Conservation (phyloP, 2,113 vertebrate species). For the Dolichotis patagonum region DNA sequence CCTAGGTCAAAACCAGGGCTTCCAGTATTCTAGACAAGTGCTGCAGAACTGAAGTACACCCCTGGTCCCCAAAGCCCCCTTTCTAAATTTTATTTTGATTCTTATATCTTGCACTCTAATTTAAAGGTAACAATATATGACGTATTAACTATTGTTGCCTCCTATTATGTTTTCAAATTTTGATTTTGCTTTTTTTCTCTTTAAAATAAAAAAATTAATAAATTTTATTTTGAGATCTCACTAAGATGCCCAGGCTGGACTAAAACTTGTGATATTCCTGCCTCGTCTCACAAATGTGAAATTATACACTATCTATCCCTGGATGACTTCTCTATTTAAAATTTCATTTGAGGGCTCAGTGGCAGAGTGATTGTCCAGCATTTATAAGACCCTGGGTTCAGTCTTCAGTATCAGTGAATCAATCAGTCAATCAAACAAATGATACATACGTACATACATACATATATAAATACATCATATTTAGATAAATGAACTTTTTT, state of each 20-base stretch:
- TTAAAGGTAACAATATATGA: no score
- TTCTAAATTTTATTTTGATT: background rate
- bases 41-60: background rate
- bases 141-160: no score
- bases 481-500: background rate
- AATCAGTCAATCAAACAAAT: background rate
- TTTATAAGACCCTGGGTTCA: background rate
- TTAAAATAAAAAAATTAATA: no score
- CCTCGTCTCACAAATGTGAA: background rate
- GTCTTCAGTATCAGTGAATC: background rate
- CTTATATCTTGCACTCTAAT: no score
- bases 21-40: background rate
- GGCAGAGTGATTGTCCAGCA: background rate
- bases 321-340: constrained; percentile 27
- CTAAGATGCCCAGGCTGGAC: background rate
- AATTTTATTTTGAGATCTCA: background rate
- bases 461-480: background rate
- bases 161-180: no score
- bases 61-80: background rate
- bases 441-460: background rate
- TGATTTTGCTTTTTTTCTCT: no score
- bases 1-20: background rate
- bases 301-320: background rate
- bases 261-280: background rate
- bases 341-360: background rate